phyloP scores from a whole-genome alignment of 2,113 vertebrate species.

The Tragelaphus buxtoni region DNA sequence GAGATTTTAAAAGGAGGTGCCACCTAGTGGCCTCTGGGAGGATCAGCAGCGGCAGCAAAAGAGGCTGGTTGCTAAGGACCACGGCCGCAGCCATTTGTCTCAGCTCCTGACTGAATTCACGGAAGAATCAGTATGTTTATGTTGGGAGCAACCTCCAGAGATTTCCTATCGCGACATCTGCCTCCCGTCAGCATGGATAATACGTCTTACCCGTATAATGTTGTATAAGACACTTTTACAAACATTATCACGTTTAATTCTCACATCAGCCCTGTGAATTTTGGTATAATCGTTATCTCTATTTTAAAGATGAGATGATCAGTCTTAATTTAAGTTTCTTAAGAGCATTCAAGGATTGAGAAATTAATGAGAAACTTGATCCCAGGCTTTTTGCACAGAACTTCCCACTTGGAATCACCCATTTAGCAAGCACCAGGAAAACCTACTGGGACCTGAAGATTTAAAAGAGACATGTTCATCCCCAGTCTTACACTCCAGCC shows the following conservation, averaged over 20 bases:
- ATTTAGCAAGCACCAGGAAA: background rate
- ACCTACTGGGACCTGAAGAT: background rate
- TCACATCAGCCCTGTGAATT: slow-evolving; percentile 37
- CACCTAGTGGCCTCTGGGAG: slow-evolving; percentile 35
- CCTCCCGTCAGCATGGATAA: background rate
- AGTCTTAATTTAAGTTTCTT: background rate
- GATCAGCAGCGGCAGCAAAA: background rate
- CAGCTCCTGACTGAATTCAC: background rate
- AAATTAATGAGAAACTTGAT: background rate
- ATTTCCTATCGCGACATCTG: slow-evolving; percentile 31
- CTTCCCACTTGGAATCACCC: background rate
- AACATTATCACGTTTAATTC: slow-evolving; percentile 49
- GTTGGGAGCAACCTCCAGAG: slow-evolving; percentile 31
- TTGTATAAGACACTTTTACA: slow-evolving; percentile 38
- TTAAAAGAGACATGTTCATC: background rate
- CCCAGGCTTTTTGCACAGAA: background rate
- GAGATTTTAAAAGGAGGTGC: slow-evolving; percentile 11
- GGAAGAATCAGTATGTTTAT: slow-evolving; percentile 14
- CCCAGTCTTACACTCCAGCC: rapidly evolving
- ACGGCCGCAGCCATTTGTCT: background rate
- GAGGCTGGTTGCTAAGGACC: background rate
- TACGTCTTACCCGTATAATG: background rate
- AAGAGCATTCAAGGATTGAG: background rate
- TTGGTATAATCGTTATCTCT: slow-evolving; percentile 15
- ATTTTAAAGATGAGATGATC: slow-evolving; percentile 11